phyloP scores from a whole-genome alignment of 2,113 vertebrate species.

The Oryctolagus cuniculus region DNA sequence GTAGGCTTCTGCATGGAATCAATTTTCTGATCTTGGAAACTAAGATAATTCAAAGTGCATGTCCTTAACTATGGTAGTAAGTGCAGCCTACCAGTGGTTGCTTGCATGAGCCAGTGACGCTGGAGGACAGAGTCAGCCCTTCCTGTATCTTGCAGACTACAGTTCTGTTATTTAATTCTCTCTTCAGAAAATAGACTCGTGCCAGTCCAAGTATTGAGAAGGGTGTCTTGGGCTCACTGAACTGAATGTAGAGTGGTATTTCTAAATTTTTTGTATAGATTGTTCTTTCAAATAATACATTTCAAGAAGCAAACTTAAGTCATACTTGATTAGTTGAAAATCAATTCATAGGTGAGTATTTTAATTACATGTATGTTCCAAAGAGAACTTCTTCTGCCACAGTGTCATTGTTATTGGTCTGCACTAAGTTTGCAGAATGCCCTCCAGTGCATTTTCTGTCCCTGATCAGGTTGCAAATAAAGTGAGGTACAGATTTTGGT shows the following conservation, averaged over 20 bases:
- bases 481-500: neutral
- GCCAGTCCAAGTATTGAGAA: conserved; percentile 11
- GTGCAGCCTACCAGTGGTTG: conserved; percentile 34
- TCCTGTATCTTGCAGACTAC: neutral
- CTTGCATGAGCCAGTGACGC: neutral
- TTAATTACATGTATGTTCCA: conserved; percentile 24
- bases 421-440: neutral
- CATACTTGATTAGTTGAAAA: conserved; percentile 53
- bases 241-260: neutral
- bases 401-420: neutral
- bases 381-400: neutral
- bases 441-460: neutral
- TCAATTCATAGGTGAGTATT: neutral
- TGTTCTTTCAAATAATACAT: conserved; percentile 38
- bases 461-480: neutral
- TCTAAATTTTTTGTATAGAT: conserved; percentile 19
- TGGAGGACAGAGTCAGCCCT: neutral
- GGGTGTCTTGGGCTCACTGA: conserved; percentile 16
- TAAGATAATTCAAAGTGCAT: conserved; percentile 73
- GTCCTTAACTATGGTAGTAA: conserved; percentile 61
- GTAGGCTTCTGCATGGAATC: conserved; percentile 57
- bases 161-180: neutral
- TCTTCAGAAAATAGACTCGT: neutral
- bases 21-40: conserved; percentile 71
- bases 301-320: neutral